Evolutionary conservation across 1,140 invertebrate species (phyloP), one percentile per base, ranked within the genome.

Genomic region (Aphis craccivora): DNA sequence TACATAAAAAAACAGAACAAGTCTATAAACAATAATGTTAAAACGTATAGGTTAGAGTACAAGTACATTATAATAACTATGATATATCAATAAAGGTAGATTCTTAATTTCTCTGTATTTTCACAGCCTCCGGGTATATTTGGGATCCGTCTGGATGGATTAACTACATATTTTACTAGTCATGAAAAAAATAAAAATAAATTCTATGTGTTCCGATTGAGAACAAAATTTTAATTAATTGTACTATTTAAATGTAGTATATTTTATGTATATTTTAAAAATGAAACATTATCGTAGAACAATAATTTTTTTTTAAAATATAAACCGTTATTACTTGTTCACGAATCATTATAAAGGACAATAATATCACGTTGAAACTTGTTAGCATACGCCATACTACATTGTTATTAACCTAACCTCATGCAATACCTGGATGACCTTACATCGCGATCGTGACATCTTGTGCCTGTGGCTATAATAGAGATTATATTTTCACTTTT

Each of bases 401-500:
- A 51, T 84, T 92, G 45, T 92, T 84, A 40, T 51, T 60, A 53
- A 35, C 40, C 48, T 81, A 45, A 91, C 90, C 90, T 76, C 67
- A 35, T 91, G 60, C 43, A 91, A 76, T 81, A 48, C 60, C 60
- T 91, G 60, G 60, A 91, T 83, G 91, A 92, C 91, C 91, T 92
- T 84, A 92, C 67, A 91, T 45, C 2, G 60, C 40, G 35, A 43
- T 83, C 81, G 76, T 53, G 76, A 40, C 67, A 84, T 92, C 91
- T 92, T 92, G n/a, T 35, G 91, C 91, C 91, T 37, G 91, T 6
- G 81, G 91, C 91, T 48, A 48, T 84, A 76, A 81, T 90, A 60
- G 88, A 90, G 88, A 60, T 60, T 60, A 90, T 90, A 55, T 90
- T 90, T 90, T 90, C 88, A 90, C 88, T 90, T 60, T 89, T 90